phyloP scores from a whole-genome alignment of 2,113 vertebrate genomes.

The Clarias gariepinus region DNA sequence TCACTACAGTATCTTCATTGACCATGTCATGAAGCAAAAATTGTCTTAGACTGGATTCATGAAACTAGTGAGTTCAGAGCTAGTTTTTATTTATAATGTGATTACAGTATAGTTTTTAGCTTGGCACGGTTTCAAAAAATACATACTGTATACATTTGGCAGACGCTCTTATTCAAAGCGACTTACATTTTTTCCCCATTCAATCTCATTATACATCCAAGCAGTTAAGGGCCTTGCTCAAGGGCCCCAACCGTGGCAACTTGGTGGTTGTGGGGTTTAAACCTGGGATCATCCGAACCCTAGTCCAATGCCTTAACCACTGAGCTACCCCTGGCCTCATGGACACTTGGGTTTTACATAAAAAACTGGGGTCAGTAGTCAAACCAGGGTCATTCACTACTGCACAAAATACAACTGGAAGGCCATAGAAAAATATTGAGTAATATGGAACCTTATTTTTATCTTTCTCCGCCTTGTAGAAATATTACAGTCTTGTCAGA shows the following conservation, averaged over 20 bases:
- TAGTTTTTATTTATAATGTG: neutral
- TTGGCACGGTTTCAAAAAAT: too few species aligned
- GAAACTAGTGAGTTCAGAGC: neutral
- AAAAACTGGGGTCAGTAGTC: slow-evolving; percentile 11
- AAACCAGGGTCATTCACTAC: neutral
- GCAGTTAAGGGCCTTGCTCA: too few species aligned
- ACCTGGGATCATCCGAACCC: too few species aligned
- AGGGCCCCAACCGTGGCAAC: too few species aligned
- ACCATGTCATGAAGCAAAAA: neutral
- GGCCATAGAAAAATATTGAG: neutral
- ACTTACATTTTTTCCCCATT: too few species aligned
- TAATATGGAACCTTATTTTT: neutral
- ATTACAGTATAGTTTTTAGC: neutral
- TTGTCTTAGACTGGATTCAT: neutral
- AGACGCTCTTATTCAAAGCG: too few species aligned
- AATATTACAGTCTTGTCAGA: neutral
- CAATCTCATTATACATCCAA: too few species aligned
- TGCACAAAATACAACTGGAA: neutral
- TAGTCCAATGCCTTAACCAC: too few species aligned
- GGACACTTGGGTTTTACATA: too few species aligned
- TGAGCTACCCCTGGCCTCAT: too few species aligned
- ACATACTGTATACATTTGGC: too few species aligned
- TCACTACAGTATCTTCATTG: neutral
- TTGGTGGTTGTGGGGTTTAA: too few species aligned
- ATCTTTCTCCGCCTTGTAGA: neutral